phyloP scores from a whole-genome alignment of 2,888 invertebrate species.

The Drosophila colorata region DNA sequence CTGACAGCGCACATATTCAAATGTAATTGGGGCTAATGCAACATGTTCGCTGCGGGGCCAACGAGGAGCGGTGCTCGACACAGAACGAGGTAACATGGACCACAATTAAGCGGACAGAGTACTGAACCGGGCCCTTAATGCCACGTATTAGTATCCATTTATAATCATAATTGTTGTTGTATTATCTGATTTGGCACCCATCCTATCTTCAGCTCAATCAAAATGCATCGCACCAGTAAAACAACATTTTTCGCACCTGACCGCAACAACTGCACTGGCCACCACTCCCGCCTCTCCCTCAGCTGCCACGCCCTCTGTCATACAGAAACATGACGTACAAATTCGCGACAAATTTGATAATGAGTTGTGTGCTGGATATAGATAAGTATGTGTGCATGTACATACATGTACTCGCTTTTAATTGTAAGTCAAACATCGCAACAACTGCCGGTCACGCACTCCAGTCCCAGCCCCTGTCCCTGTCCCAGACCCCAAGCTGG shows the following conservation, averaged over 20 bases:
- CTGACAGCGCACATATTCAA: conserved; percentile 45
- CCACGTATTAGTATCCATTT: conserved; percentile 10
- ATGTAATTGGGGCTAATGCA: conserved; percentile 49
- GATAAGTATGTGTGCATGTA: not conserved
- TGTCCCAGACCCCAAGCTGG: conserved; percentile 10
- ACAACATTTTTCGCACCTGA: conserved; percentile 60
- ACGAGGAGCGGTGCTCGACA: too few relatives aligned
- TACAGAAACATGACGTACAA: conserved; percentile 52
- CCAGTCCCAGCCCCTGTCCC: conserved; percentile 12
- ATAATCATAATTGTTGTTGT: conserved; percentile 20
- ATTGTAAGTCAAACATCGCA: conserved; percentile 80
- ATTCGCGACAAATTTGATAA: conserved; percentile 79
- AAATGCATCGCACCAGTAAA: conserved; percentile 15
- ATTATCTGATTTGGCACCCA: conserved; percentile 15
- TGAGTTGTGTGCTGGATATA: conserved; percentile 48
- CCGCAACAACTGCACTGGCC: conserved; percentile 22
- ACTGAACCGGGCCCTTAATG: not conserved
- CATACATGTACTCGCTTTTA: conserved; percentile 51
- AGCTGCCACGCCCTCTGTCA: conserved; percentile 15
- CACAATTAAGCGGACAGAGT: conserved; percentile 27
- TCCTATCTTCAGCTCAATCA: conserved; percentile 13
- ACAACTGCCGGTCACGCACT: conserved; percentile 76
- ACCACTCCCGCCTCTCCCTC: not conserved
- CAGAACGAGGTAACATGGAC: not conserved
- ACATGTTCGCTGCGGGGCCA: too few relatives aligned